Evolutionary conservation across 2,888 invertebrate species (phyloP), one percentile per base, ranked within the genome.

Genomic region (Phlogophora meticulosa): DNA sequence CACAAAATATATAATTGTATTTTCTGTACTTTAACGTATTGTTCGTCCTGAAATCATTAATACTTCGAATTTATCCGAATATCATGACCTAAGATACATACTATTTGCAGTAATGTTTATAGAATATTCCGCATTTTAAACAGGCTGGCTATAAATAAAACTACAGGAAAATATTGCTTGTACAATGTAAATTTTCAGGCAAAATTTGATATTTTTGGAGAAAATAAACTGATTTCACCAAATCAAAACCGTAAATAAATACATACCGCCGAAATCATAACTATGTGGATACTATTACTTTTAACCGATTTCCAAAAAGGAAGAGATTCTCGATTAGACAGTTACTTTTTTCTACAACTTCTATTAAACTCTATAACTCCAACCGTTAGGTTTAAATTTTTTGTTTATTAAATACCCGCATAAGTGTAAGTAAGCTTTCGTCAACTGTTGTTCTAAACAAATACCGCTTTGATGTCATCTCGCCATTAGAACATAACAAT

Each of bases 401-500:
- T 62, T 49, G 28, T 52, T 24, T n/a, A n/a, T n/a, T n/a, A n/a
- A 32, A 42, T 20, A 53, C 51, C 51, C 52, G 61, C 53, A 22
- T 51, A 62, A 61, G 43, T 58, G n/a, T n/a, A n/a, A 52, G 20
- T 51, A 24, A 65, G 65, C 57, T 76, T 40, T 61, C 45, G 53
- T 49, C 56, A 52, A 52, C 60, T 56, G 53, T 20, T 65, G 63
- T 58, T 60, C 46, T 17, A 57, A 60, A 51, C 49, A 52, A 69
- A 69, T 48, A 49, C 46, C 11, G 49, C 71, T 76, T 81, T 81
- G 76, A 81, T 73, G 71, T 68, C 52, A 57, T 22, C 38, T 65
- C 76, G 61, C 57, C 52, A 57, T 58, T 72, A 60, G 51, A 51
- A 45, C 22, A 58, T 56, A 65, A 70, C 68, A 82, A 81, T 65